Evolutionary conservation across 1,140 invertebrate species (phyloP), one percentile per base, ranked within the genome.

Genomic region (Brachionus sp.): DNA sequence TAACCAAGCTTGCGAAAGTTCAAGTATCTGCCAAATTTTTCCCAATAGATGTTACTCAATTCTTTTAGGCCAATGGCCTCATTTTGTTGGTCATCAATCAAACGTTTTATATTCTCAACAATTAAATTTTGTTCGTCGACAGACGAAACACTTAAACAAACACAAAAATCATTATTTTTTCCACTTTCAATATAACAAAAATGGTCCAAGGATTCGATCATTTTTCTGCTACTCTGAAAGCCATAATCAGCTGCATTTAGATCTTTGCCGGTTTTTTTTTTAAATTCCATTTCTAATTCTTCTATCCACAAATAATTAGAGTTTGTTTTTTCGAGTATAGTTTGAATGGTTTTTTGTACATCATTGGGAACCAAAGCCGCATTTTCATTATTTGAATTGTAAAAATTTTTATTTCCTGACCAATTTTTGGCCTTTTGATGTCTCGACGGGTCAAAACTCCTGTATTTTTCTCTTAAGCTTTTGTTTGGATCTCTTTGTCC

Each of bases 401-500:
- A 12, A 39, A 0, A 19, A 16, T 39, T 70, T 39, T 6, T 70
- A 12, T n/a, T 16, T 3, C 1, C 16, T 7, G 66, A 39, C 16
- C 66, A 39, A 39, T 42, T 70, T 7, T 70, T 37, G 7, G 35
- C n/a, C 1, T 19, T 37, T 12, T 19, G 35, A 19, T 37, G 4
- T 33, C 66, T 33, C 13, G 16, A 39, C 19, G 35, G 29, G 19
- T 70, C 66, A 39, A 7, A 39, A 19, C 16, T 35, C 37, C 77
- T 57, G 7, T 66, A 16, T 10, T 80, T 80, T 62, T 80, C 77
- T 13, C 50, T 57, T n/a, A 80, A 9, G 0, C 16, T 10, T 62
- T 80, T 80, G 29, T 57, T 57, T 16, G 50, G 50, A 16, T 66
- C 62, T 39, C 25, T 57, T 42, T 80, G 77, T 13, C 77, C 77